Base-by-base conservation (phyloP, 2,797 vertebrate species). In the Champsocephalus esox region DNA sequence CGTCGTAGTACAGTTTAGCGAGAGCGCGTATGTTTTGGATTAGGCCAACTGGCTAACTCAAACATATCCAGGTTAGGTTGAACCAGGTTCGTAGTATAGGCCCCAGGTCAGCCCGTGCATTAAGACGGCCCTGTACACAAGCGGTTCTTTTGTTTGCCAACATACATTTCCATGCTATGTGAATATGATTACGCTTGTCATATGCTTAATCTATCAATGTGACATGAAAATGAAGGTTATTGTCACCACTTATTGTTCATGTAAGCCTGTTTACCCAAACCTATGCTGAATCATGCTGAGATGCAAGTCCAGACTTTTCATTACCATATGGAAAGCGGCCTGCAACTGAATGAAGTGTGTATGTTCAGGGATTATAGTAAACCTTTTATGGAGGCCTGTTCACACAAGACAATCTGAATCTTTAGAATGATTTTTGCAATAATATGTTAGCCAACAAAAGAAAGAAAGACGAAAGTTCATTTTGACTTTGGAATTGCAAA, bases 81-180 rank as follows among this genome's bases (percentile, higher is more conserved):
- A 19, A 19, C 19, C 19, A 19, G 19, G 19, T 19, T 19, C 19
- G 19, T 19, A 19, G 19, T 19, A 21, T 21, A 21, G 21, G 21
- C 21, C 21, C 21, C 21, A 21, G 21, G 21, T 21, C 21, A 21
- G 21, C 21, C 21, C 21, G 21, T 21, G 21, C 21, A 21, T 21
- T 21, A 21, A 21, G 21, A 2, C 21, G 21, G 21, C 21, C 21
- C 21, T 21, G 21, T 9, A 9, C 1, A 16, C 9, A 1, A 5
- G 10, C 10, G 17, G 28, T 58, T 38, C 28, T 48, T 19, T 38
- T 24, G 48, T 77, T 48, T 52, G 41, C 12, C 17, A 0, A 14
- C 10, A n/a, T 5, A 0, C 1, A 1, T 10, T 1, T 0, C 2
- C 12, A 19, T 0, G n/a, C 1, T 17, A 1, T 38, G 19, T n/a